These are phyloP conservation scores for Drosophila malerkotliana DNA, from an alignment of 1,140 invertebrate species.

Conservation along the genomic window DNA sequence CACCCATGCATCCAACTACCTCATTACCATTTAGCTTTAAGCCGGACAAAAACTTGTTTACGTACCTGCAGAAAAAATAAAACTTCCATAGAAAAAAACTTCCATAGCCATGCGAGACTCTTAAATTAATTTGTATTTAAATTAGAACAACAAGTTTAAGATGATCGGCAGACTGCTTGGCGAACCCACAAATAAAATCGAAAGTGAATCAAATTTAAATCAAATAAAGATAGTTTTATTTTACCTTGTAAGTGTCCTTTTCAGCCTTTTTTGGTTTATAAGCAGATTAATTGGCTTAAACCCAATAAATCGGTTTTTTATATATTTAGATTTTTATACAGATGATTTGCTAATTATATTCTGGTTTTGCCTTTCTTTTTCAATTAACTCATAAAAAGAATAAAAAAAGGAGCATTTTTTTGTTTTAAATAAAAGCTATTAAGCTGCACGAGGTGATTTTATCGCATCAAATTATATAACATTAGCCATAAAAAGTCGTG, in stretches of 20 bases:
- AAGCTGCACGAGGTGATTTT: conserved; percentile 5
- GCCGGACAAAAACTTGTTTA: conserved; percentile 51
- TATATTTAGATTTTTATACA: background rate
- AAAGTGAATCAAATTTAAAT: conserved; percentile 37
- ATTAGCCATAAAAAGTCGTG: background rate
- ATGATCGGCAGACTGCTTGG: conserved; percentile 19
- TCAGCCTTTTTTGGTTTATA: background rate
- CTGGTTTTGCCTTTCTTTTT: conserved; percentile 2
- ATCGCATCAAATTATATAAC: conserved; percentile 1
- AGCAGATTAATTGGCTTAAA: background rate
- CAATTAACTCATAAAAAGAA: too few species aligned
- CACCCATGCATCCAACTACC: background rate
- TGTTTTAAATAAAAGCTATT: background rate
- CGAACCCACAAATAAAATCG: conserved; percentile 32
- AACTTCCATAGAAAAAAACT: conserved; percentile 9
- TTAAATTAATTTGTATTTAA: conserved; percentile 3
- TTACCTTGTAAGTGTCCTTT: background rate
- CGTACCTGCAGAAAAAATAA: conserved; percentile 33
- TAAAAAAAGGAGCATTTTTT: background rate
- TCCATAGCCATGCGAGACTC: conserved; percentile 10
- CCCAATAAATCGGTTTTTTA: background rate
- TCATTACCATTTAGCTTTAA: conserved; percentile 16
- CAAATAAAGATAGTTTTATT: conserved; percentile 5
- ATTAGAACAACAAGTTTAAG: conserved; percentile 35
- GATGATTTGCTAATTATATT: background rate